phyloP scores from a whole-genome alignment of 2,797 vertebrate species.

The Rhincodon typus region DNA sequence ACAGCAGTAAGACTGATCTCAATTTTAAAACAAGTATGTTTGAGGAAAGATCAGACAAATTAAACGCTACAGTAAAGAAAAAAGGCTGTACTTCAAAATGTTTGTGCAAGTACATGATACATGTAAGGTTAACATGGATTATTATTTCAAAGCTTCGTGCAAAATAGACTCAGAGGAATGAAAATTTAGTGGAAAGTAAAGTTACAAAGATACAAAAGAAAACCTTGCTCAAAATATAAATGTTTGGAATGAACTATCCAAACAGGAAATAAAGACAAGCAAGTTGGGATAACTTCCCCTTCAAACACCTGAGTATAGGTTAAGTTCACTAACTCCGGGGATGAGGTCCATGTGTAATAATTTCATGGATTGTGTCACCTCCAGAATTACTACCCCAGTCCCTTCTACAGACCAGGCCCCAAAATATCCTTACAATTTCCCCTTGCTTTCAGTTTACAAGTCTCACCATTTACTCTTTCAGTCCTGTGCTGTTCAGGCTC shows the following conservation, averaged over 20 bases:
- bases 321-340: background rate
- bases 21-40: background rate
- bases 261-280: background rate
- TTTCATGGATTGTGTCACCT: background rate
- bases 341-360: background rate
- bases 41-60: background rate
- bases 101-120: background rate
- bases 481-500: background rate
- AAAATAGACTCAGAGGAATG: background rate
- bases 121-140: background rate
- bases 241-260: background rate
- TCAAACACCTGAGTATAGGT: too few species aligned
- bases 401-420: background rate
- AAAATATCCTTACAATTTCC: background rate
- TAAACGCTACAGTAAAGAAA: background rate
- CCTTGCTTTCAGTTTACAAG: background rate
- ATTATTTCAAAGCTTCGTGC: background rate
- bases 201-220: background rate
- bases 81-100: background rate
- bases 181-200: background rate
- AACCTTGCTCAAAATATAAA: background rate
- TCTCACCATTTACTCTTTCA: background rate
- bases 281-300: too few species aligned
- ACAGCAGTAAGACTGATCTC: background rate
- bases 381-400: background rate